Base-by-base conservation (phyloP, 2,113 vertebrate species). In the Notarius lentiginosus region DNA sequence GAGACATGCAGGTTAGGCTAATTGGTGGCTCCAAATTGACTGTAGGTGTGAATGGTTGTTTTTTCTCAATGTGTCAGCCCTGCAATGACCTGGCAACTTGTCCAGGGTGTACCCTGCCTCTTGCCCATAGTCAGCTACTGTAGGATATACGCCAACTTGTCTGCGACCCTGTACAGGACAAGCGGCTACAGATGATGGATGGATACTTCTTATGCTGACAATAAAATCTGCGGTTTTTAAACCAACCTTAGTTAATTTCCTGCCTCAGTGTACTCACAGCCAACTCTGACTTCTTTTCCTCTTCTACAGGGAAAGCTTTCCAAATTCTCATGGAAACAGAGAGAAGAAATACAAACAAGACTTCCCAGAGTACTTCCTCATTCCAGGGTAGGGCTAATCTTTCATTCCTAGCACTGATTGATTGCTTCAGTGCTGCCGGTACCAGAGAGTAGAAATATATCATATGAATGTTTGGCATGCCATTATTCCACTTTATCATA, bases 401-500 rank as follows among this genome's bases (percentile, higher is more conserved):
- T 89, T 90, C 84, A 89, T 77, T 88, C 85, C 79, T 65, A 83
- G 87, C 79, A 85, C 86, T 92, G 92, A 92, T 90, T 89, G 92
- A 92, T 91, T 88, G 65, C 84, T 88, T 88, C 87, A 87, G 84
- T 88, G 84, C 72, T 85, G 88, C 63, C 82, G 84, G 83, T 90
- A 84, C 86, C 86, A 88, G 80, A 75, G 88, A 88, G 87, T 73
- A 84, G 87, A 91, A 89, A 92, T 92, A 90, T 87, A 90, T 92
- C 89, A 92, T 89, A 90, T 81, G 65, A 89, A 90, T 90, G 88
- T 91, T 91, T 92, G 92, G 89, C 87, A 90, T 91, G 90, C 89
- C 89, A 91, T 90, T 90, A 91, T 92, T 91, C 75, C 87, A 91
- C 88, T 91, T 90, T 90, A 91, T 91, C 90, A 90, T 91, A 92